Evolutionary conservation across 2,797 vertebrate genomes (phyloP), one percentile per base, ranked within the genome.

Genomic region (Fistularia tabacaria): DNA sequence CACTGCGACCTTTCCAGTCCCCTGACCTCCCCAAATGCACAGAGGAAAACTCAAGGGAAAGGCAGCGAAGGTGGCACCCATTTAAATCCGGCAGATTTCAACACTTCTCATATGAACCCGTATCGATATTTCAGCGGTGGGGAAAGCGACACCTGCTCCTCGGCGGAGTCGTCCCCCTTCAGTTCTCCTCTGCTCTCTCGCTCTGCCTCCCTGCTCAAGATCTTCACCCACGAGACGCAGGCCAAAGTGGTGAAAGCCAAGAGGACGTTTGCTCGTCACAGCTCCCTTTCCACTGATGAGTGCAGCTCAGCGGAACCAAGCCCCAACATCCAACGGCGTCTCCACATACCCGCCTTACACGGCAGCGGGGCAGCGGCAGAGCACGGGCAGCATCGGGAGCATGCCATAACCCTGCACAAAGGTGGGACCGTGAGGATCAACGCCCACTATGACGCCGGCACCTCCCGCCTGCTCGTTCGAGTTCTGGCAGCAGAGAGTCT

Each of bases 101-200:
- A 87, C n/a, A 80, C 86, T 7, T 90, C 92, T 7, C 92, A 98
- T 69, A 92, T 92, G 86, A 97, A 95, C 71, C 95, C 95, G 0
- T 89, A 94, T 14, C 92, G 96, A 7, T 95, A 94, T 73, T 95
- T 98, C 81, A 97, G 96, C 0, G 96, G 96, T 0, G 96, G 95
- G 0, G 97, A 99, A 62, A 98, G 97, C 0, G 96, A 99, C 87
- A 98, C 97, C 0, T 94, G 94, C 70, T 98, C 97, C 36, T 99
- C 97, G 0, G 96, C 96, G 0, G 97, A 99, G 77, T 98, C 97
- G 0, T 98, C 96, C 0, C 97, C 96, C 0, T 98, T 99, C 42
- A 91, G 92, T 56, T 99, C 97, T 0, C 97, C 97, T 0, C 81
- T 99, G 69, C 91, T 99, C 0, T 96, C 96, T 0, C 93, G 97